These are phyloP conservation scores for Dynastes maya DNA, from an alignment of 2,888 invertebrate species.

Conservation along the genomic window DNA sequence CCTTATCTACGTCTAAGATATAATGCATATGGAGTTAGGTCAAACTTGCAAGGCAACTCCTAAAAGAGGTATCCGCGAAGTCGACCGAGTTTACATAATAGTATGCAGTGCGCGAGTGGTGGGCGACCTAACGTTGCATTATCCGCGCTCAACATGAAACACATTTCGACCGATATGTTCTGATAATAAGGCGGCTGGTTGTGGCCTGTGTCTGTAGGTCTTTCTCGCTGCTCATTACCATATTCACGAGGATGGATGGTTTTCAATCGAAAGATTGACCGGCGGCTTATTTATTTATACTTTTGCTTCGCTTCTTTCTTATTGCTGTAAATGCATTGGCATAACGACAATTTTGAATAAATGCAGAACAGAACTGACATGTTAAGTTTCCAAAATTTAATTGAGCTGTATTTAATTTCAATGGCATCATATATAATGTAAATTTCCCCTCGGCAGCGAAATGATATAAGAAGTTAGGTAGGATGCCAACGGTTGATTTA, in stretches of 20 bases:
- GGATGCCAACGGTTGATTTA: too few relatives aligned
- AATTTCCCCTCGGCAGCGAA: too few relatives aligned
- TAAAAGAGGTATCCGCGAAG: conserved; percentile 49
- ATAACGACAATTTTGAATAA: neutral
- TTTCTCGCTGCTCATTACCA: conserved; percentile 39
- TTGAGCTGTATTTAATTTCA: neutral
- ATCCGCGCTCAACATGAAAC: conserved; percentile 44
- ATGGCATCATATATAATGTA: too few relatives aligned
- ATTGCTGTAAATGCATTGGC: conserved; percentile 7
- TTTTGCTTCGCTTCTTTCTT: conserved; percentile 9
- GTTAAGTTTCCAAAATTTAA: neutral
- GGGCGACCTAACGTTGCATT: conserved; percentile 48
- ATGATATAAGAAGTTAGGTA: too few relatives aligned
- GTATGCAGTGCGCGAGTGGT: conserved; percentile 46
- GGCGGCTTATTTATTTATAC: conserved; percentile 41
- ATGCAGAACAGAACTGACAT: neutral
- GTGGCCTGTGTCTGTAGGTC: conserved; percentile 40
- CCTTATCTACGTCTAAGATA: conserved; percentile 56
- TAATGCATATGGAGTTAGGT: conserved; percentile 55
- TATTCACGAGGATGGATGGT: conserved; percentile 43
- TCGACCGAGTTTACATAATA: conserved; percentile 50
- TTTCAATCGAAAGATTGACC: conserved; percentile 43
- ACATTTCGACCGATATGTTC: conserved; percentile 46
- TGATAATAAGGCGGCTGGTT: conserved; percentile 46
- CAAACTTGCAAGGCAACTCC: conserved; percentile 49